Conservation (phyloP, 2,113 vertebrate species). For the Calyptomena viridis region DNA sequence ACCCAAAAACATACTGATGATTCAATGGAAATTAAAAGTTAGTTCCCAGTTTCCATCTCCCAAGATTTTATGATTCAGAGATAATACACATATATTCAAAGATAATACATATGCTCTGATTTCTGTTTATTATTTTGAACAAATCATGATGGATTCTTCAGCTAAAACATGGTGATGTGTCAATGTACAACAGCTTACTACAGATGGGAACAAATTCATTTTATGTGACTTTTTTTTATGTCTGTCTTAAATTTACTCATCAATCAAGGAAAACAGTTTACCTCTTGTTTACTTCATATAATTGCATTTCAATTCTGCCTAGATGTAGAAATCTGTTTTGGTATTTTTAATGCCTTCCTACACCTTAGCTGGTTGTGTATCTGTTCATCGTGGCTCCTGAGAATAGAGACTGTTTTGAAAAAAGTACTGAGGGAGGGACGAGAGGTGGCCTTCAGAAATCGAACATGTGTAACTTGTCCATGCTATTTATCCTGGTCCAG, state of each 20-base stretch:
- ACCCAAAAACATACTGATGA: background rate
- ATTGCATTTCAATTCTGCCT: background rate
- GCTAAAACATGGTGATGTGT: background rate
- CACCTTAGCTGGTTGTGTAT: background rate
- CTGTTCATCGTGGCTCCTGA: background rate
- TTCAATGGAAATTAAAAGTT: background rate
- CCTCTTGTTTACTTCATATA: background rate
- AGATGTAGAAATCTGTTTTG: background rate
- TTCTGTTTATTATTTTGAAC: background rate
- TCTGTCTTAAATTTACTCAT: background rate
- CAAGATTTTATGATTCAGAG: background rate
- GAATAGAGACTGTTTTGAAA: background rate
- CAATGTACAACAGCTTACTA: background rate
- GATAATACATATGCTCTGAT: background rate
- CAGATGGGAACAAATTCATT: background rate
- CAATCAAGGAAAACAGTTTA: background rate
- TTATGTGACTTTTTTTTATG: background rate
- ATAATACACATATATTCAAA: background rate
- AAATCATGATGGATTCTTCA: background rate
- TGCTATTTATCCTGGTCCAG: background rate
- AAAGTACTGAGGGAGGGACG: background rate
- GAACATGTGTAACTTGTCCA: background rate
- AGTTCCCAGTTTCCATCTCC: background rate
- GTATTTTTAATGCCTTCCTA: background rate
- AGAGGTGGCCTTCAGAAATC: background rate